Evolutionary conservation across 2,888 invertebrate genomes (phyloP), one percentile per base, ranked within the genome.

Genomic region (Folsomia manolachei): DNA sequence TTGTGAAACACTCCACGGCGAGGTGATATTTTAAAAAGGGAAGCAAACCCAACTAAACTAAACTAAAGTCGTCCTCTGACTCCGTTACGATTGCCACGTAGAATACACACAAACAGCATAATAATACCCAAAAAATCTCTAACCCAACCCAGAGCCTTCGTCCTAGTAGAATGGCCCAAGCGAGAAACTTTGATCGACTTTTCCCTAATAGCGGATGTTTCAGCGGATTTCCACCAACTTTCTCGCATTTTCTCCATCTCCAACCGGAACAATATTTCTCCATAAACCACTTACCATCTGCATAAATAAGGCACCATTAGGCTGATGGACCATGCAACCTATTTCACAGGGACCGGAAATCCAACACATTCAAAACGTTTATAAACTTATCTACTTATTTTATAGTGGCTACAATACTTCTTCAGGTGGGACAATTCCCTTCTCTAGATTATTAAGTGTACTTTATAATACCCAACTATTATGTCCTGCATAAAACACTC

Each of bases 111-210:
- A 66, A 51, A 66, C 52, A 66, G 66, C 21, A 67, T 56, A 67
- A 56, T 67, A 67, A 56, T 67, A 67, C 11, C 51, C 7, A 56
- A 56, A 56, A 56, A n/a, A n/a, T n/a, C n/a, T n/a, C n/a, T n/a
- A n/a, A 62, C 21, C 19, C 60, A 27, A 64, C n/a, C n/a, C n/a
- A n/a, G n/a, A n/a, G n/a, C n/a, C n/a, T n/a, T n/a, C n/a, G n/a
- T n/a, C n/a, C 19, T 18, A n/a, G 56, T 56, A 19, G 4, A 51
- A 66, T 24, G 72, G 52, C 7, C 52, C 62, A 61, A 72, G 74
- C 73, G 79, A 75, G 77, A 79, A 81, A 81, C 80, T 81, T 81
- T 81, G 81, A 81, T 81, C 81, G 81, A 80, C 77, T 81, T 80
- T 78, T 65, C 70, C 76, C 79, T 80, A 80, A 81, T 81, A 81